A percentile compares a stretch with the other conserved stretches of the same genome.
Conservation (phyloP, 2,888 invertebrate species). For the Nowickia ferox region DNA sequence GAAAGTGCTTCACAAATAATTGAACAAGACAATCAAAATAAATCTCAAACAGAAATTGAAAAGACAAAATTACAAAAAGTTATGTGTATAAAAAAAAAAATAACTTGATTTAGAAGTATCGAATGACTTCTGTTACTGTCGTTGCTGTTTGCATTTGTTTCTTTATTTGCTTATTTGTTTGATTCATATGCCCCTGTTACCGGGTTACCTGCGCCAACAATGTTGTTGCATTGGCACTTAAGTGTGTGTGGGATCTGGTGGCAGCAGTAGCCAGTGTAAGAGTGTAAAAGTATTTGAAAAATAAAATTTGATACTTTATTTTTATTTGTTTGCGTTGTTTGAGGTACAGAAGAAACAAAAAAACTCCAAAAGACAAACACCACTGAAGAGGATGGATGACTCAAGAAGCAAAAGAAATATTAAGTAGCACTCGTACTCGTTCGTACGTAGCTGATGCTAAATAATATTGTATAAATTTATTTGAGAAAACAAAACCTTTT, state of each 20-base stretch:
- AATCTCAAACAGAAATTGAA: conserved; percentile 54
- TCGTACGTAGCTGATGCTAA: not conserved
- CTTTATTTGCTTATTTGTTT: conserved; percentile 48
- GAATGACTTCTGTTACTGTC: conserved; percentile 77
- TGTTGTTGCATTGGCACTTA: conserved; percentile 54
- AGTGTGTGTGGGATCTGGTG: conserved; percentile 48
- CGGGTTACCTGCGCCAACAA: conserved; percentile 73
- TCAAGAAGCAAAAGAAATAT: conserved; percentile 22
- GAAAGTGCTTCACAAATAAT: conserved; percentile 76
- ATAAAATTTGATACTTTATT: conserved; percentile 71
- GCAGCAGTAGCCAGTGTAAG: conserved; percentile 51
- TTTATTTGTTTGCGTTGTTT: conserved; percentile 68
- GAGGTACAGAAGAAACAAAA: conserved; percentile 31
- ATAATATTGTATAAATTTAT: conserved; percentile 37
- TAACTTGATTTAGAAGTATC: conserved; percentile 75
- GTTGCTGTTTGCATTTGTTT: conserved; percentile 13
- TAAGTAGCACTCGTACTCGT: conserved; percentile 12
- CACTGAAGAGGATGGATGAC: conserved; percentile 53
- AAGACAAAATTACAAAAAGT: conserved; percentile 35
- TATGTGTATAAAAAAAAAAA: conserved; percentile 21
- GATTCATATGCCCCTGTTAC: conserved; percentile 60
- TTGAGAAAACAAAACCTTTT: conserved; percentile 15
- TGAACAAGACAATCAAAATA: conserved; percentile 69
- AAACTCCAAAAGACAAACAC: conserved; percentile 54
- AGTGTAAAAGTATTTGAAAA: conserved; percentile 46